Conservation (phyloP, 2,113 vertebrate genomes). For the Bos taurus region DNA sequence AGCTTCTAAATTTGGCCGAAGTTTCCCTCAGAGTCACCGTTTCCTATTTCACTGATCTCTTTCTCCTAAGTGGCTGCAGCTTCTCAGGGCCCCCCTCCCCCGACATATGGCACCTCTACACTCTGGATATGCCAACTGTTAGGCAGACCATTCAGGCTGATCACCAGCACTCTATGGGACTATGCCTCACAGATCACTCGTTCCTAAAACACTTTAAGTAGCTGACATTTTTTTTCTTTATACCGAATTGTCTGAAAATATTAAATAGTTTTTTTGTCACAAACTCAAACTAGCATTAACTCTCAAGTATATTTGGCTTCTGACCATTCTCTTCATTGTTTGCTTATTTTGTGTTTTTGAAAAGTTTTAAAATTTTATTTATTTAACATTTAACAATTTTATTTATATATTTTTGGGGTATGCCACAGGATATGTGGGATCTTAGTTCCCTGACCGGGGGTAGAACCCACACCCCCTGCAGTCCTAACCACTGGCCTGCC, state of each 20-base stretch:
- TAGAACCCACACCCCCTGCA: background rate
- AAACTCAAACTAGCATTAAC: background rate
- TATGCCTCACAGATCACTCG: background rate
- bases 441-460: background rate
- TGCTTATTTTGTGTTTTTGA: background rate
- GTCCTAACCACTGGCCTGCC: background rate
- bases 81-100: background rate
- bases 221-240: background rate
- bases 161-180: background rate
- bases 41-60: background rate
- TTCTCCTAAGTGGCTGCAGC: background rate
- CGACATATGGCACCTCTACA: background rate
- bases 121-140: background rate
- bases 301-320: background rate
- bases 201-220: background rate
- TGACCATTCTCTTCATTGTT: background rate
- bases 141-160: background rate
- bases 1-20: background rate
- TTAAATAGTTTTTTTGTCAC: background rate
- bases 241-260: background rate
- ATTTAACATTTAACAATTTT: background rate
- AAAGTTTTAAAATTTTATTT: background rate
- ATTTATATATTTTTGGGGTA: background rate
- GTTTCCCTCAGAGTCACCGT: background rate
- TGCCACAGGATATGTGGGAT: background rate